Conservation (phyloP, 2,797 vertebrate genomes). For the Morelia viridis region DNA sequence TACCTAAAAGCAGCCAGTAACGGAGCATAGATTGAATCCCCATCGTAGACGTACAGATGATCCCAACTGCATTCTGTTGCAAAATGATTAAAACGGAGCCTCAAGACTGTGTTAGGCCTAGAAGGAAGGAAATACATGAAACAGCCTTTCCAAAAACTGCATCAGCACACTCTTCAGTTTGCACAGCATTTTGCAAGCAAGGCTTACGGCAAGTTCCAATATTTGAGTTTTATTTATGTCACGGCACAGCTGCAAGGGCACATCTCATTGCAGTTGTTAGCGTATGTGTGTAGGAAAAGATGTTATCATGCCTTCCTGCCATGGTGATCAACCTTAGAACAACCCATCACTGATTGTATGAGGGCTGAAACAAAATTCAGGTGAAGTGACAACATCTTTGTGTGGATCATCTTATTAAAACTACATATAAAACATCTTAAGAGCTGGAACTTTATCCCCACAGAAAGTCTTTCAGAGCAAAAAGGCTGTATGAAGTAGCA, state of each 20-base stretch:
- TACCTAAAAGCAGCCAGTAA: conserved; percentile 95
- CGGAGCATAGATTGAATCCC: conserved; percentile 93
- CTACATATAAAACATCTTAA: too few species aligned
- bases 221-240: neutral
- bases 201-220: neutral
- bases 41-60: conserved; percentile 94
- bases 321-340: neutral
- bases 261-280: neutral
- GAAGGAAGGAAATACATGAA: conserved; percentile 20
- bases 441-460: too few species aligned
- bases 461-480: too few species aligned
- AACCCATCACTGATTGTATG: too few species aligned
- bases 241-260: neutral
- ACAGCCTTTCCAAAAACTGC: neutral
- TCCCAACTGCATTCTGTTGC: conserved; percentile 98
- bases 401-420: too few species aligned
- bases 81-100: conserved; percentile 93
- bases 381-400: too few species aligned
- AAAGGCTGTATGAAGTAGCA: too few species aligned
- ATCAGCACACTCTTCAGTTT: neutral
- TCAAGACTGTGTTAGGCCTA: conserved; percentile 87
- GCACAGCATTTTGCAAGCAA: neutral
- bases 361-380: too few species aligned
- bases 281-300: neutral
- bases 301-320: neutral